Percentiles rank a stretch among this genome's conserved stretches.
Conservation (phyloP, 2,797 vertebrate genomes). For the Ceryle rudis region DNA sequence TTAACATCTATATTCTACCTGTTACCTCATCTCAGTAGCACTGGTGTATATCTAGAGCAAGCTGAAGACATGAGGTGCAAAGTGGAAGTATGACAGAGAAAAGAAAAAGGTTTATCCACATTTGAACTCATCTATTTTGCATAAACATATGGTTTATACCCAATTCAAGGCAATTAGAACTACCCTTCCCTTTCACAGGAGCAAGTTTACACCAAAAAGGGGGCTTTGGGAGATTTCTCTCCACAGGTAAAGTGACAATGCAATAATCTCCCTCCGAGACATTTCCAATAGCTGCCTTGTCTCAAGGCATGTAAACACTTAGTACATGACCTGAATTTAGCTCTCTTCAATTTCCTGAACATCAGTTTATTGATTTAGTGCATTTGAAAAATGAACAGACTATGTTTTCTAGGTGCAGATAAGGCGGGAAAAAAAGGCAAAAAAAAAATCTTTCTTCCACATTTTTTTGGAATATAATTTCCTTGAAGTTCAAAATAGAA, state of each 20-base stretch:
- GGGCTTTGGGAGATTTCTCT: not conserved
- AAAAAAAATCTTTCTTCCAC: too few species aligned
- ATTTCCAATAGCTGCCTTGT: not conserved
- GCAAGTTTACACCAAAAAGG: not conserved
- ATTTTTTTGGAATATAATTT: not conserved
- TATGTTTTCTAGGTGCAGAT: not conserved
- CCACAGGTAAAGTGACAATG: not conserved
- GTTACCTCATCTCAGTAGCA: not conserved
- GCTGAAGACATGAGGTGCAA: not conserved
- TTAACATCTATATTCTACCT: not conserved
- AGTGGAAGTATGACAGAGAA: not conserved
- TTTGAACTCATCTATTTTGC: not conserved
- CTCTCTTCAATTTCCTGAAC: not conserved
- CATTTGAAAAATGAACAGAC: not conserved
- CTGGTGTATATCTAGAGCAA: not conserved
- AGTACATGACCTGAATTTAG: not conserved
- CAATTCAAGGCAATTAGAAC: not conserved
- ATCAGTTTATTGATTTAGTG: not conserved
- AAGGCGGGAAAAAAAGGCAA: too few species aligned
- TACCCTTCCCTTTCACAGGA: not conserved
- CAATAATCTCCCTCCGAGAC: not conserved
- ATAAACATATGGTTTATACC: not conserved
- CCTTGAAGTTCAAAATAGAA: slow-evolving; percentile 9
- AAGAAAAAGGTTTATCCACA: not conserved
- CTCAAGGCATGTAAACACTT: not conserved